Base-by-base conservation (phyloP, 2,113 vertebrate genomes). In the Oceanodroma tethys region DNA sequence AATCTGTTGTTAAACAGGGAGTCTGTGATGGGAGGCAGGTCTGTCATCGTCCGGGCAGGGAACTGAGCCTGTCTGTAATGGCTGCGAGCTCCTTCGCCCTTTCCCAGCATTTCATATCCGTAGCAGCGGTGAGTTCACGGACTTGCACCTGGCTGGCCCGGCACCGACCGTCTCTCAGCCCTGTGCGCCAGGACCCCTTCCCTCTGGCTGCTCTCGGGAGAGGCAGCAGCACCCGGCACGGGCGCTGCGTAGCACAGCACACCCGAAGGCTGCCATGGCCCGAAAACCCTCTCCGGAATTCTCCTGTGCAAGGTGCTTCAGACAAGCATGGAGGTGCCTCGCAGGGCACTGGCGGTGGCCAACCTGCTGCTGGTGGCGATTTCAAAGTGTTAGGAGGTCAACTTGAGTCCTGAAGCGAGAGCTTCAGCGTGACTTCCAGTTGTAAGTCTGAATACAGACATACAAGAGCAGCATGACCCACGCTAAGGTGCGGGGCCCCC, bases 1-100 rank as follows among this genome's bases (percentile, higher is more conserved):
- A 88, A 97, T 96, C 94, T 95, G 88, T 67, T 94, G 86, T 92
- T 88, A 92, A 94, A 88, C 86, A 78, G 79, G 52, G 63, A 82
- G 60, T 42, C 80, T 88, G 84, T 75, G 75, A 45, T 50, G 67
- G 86, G 82, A 92, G 75, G 70, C 75, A 73, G 86, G 75, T 96
- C 82, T 93, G 88, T 82, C 90, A 68, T 63, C 5, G 0, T 66
- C 48, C 1, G 32, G 55, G 50, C 75, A 60, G 75, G 74, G 79
- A 86, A 36, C 63, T 34, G 72, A 87, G 70, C 66, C 34, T 75
- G 42, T 36, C 62, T 73, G 53, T 30, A 45, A 50, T 14, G 83
- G 50, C 82, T 88, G 32, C 3, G 11, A 66, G 53, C 55, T 81
- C 83, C 93, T 67, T 88, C 6, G 16, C 83, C 68, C 72, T 78